These are phyloP conservation scores for Nowickia ferox DNA, from an alignment of 2,888 invertebrate species.

Conservation along the genomic window DNA sequence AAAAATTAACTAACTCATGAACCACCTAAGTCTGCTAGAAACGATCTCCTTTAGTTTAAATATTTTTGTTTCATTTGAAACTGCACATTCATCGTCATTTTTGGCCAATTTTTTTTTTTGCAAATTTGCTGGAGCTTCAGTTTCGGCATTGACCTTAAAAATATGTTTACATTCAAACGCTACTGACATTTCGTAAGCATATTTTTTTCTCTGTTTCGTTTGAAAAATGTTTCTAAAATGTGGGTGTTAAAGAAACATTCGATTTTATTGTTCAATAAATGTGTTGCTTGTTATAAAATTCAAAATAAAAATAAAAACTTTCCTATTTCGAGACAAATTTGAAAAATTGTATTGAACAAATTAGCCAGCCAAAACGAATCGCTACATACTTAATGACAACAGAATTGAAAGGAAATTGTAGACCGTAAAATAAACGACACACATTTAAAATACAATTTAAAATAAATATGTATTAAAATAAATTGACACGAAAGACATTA, in stretches of 20 bases:
- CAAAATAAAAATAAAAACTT: constrained; percentile 1
- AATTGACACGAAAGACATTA: constrained; percentile 24
- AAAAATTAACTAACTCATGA: too few relatives aligned
- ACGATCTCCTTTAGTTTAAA: too few relatives aligned
- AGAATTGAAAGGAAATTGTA: constrained; percentile 57
- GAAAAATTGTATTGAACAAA: constrained; percentile 46
- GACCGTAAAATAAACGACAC: constrained; percentile 34
- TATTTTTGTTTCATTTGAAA: too few relatives aligned
- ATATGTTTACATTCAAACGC: background rate
- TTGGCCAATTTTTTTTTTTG: too few relatives aligned
- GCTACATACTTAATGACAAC: constrained; percentile 50
- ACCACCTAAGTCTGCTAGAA: too few relatives aligned
- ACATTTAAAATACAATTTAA: constrained; percentile 11
- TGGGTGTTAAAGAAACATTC: constrained; percentile 42
- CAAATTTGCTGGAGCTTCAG: too few relatives aligned
- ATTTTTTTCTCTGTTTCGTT: background rate
- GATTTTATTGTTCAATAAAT: constrained; percentile 38
- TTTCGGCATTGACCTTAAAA: background rate
- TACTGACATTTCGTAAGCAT: background rate
- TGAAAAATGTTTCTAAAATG: constrained; percentile 1
- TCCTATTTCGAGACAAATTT: constrained; percentile 35
- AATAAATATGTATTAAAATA: background rate
- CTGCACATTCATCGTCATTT: too few relatives aligned
- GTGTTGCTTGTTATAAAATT: constrained; percentile 5
- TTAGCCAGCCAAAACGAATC: constrained; percentile 52